Evolutionary conservation across 2,113 vertebrate species (phyloP).

Genomic region (Dissostichus mawsoni): DNA sequence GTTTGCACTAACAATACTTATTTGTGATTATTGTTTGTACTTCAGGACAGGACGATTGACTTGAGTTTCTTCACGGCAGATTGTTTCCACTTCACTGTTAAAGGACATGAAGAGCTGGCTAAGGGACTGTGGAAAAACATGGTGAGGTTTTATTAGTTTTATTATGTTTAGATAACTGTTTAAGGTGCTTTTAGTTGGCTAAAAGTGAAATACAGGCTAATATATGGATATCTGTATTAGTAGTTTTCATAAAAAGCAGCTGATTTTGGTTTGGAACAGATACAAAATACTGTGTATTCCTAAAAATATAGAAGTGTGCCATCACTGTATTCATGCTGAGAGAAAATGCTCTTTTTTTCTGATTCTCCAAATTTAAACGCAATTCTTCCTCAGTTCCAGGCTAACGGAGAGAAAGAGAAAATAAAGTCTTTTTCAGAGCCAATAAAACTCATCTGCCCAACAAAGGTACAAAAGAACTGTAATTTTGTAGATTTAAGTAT

Average conservation of each 20-base stretch:
- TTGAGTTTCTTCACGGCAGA: slow-evolving; percentile 71
- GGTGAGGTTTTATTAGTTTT: slow-evolving; percentile 32
- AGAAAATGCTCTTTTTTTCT: too few species aligned
- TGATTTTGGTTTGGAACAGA: background rate
- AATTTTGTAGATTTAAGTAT: background rate
- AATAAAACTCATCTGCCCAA: slow-evolving; percentile 69
- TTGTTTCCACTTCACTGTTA: slow-evolving; percentile 78
- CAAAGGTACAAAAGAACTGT: slow-evolving; percentile 47
- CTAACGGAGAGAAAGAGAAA: slow-evolving; percentile 60
- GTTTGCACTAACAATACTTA: too few species aligned
- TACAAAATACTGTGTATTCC: background rate
- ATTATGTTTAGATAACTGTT: background rate
- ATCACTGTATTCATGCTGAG: too few species aligned
- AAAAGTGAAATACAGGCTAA: background rate
- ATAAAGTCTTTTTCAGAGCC: slow-evolving; percentile 63
- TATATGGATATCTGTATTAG: background rate
- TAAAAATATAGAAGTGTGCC: too few species aligned
- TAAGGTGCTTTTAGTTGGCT: background rate
- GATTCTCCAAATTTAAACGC: background rate
- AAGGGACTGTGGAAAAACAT: slow-evolving; percentile 81
- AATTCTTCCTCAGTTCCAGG: slow-evolving; percentile 69
- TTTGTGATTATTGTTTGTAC: background rate
- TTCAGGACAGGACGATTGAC: slow-evolving; percentile 68
- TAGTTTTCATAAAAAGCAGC: background rate
- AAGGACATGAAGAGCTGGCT: slow-evolving; percentile 77